These are phyloP conservation scores for Volucella inflata DNA, from an alignment of 2,888 invertebrate genomes.

Conservation along the genomic window DNA sequence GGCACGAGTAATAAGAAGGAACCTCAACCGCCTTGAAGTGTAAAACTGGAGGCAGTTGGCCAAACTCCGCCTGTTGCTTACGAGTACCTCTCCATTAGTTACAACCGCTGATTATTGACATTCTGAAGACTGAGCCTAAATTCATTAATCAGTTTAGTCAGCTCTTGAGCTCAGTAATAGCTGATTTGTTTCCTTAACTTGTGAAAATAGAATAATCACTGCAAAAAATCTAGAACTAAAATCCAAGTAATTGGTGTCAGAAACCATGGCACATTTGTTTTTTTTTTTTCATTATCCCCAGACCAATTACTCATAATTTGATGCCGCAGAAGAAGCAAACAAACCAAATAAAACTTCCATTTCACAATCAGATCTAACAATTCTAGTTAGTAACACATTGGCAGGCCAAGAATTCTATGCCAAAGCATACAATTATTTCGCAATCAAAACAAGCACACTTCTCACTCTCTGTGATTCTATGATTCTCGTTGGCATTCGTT, in stretches of 20 bases:
- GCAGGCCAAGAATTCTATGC: constrained; percentile 20
- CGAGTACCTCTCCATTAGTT: too few relatives aligned
- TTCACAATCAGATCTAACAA: constrained; percentile 15
- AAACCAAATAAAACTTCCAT: constrained; percentile 9
- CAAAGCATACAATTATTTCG: constrained; percentile 39
- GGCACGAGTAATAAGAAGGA: too few relatives aligned
- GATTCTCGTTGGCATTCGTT: constrained; percentile 27
- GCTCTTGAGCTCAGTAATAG: too few relatives aligned
- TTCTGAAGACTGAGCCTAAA: too few relatives aligned
- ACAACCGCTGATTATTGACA: too few relatives aligned
- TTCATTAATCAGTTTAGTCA: too few relatives aligned
- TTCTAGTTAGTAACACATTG: constrained; percentile 11
- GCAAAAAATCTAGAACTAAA: too few relatives aligned
- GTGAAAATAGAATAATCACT: too few relatives aligned
- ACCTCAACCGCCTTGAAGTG: too few relatives aligned
- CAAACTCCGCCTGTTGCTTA: too few relatives aligned
- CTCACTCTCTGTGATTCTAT: constrained; percentile 8
- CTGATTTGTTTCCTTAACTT: too few relatives aligned
- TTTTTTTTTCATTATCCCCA: not conserved
- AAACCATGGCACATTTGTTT: not conserved
- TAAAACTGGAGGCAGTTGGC: too few relatives aligned
- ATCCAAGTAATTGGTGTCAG: not conserved
- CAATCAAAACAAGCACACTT: constrained; percentile 27
- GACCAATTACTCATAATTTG: not conserved
- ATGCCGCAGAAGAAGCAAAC: not conserved